Evolutionary conservation across 1,140 invertebrate genomes (phyloP), one percentile per base, ranked within the genome.

Genomic region (Armadillidium nasatum): DNA sequence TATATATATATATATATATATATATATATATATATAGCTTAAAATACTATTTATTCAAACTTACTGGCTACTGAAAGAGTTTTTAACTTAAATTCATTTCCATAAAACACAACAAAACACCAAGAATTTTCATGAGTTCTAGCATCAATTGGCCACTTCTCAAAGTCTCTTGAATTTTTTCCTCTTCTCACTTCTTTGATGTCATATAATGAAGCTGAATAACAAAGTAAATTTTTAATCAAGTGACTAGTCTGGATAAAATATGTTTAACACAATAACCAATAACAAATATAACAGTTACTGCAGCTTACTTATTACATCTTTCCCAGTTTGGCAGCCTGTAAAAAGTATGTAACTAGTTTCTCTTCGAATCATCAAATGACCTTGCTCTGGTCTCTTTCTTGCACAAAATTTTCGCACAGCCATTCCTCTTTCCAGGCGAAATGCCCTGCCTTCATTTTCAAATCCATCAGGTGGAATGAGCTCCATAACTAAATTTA

Each of bases 81-180:
- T 82, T 94, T 93, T n/a, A 98, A 85, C 83, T 93, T 92, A 84
- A 98, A 98, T 84, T 94, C 92, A 75, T 87, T 90, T 22, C 95
- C 95, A 88, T 97, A 95, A 83, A 92, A 92, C 33, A 98, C 88
- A 60, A 94, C 90, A 85, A 98, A 97, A 85, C 95, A 97, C 82
- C 91, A 90, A 60, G 88, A 85, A 79, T 85, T 87, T 81, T 96
- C 94, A 66, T 91, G 88, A 82, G 89, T 90, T 82, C 93, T 93
- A 9, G 90, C 87, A 83, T 97, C 95, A 77, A 97, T 94, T 4
- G 91, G 89, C 91, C 94, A 96, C 83, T 91, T 90, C 77, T 97
- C 94, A 87, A 97, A 97, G 82, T 96, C 94, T 85, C 95, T 96
- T 0, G 93, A 94, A 82, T 87, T 90, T 84, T 94, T 96, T 3